phyloP scores from a whole-genome alignment of 64 coral and sea anemone genomes.

The Montipora efflorescens region DNA sequence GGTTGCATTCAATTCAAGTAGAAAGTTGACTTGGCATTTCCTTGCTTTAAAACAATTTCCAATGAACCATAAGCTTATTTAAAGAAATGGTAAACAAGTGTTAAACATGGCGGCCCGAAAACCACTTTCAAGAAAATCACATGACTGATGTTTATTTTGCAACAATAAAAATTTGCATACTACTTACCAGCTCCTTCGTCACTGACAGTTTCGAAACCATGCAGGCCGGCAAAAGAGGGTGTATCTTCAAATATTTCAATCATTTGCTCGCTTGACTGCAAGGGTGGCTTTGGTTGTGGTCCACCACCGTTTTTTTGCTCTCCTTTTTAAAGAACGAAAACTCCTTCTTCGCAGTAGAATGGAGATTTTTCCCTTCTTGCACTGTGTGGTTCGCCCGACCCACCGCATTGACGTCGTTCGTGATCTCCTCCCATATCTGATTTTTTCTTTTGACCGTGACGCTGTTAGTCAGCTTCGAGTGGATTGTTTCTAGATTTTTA shows the following conservation, averaged over 20 bases:
- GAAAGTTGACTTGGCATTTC: background rate
- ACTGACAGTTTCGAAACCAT: background rate
- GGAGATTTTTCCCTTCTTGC: slow-evolving; percentile 23
- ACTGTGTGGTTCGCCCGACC: background rate
- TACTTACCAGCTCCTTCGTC: background rate
- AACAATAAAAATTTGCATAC: background rate
- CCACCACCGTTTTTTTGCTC: background rate
- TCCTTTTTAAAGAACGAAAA: background rate
- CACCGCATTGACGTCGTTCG: slow-evolving; percentile 11
- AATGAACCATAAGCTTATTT: background rate
- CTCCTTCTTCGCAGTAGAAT: background rate
- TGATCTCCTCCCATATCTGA: background rate
- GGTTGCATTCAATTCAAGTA: too few relatives aligned
- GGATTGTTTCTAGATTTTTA: slow-evolving; percentile 17
- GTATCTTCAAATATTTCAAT: slow-evolving; percentile 50
- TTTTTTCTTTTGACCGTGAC: background rate
- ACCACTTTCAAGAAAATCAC: background rate
- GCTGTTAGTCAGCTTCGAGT: slow-evolving; percentile 35
- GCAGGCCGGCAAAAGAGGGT: slow-evolving; percentile 4
- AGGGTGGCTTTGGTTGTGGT: background rate
- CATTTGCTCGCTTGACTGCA: background rate
- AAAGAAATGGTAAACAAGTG: background rate
- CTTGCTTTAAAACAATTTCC: background rate
- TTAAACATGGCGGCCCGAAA: background rate
- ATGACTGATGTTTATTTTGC: background rate